Evolutionary conservation across 2,888 invertebrate species (phyloP).

Genomic region (Ormyrus labotus): DNA sequence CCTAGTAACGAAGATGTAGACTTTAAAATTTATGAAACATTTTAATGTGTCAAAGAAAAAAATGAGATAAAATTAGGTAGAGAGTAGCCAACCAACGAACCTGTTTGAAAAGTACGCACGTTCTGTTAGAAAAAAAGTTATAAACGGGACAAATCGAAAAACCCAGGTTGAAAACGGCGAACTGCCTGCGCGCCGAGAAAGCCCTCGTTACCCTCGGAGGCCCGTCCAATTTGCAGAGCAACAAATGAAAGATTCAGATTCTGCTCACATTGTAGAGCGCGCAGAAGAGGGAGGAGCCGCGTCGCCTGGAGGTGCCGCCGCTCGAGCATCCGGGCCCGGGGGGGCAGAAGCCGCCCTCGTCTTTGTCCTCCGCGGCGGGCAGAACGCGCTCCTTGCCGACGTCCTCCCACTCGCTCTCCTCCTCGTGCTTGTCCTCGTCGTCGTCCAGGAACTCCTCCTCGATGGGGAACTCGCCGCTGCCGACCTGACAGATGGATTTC

Average conservation of each 20-base stretch:
- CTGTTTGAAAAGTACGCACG: too few species aligned
- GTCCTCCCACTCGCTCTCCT: slow-evolving; percentile 54
- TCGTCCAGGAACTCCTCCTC: slow-evolving; percentile 81
- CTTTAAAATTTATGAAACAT: too few species aligned
- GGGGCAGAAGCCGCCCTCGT: slow-evolving; percentile 64
- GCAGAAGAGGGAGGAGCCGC: slow-evolving; percentile 79
- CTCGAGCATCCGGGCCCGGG: slow-evolving; percentile 40
- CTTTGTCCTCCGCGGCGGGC: slow-evolving; percentile 57
- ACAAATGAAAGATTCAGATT: not conserved
- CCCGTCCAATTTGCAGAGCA: not conserved
- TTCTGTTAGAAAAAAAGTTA: too few species aligned
- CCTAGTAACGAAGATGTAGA: too few species aligned
- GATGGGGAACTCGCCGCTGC: slow-evolving; percentile 87
- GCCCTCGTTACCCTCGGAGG: too few species aligned
- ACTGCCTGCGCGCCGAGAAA: too few species aligned
- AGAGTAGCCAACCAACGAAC: too few species aligned
- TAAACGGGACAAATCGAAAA: too few species aligned
- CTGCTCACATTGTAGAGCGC: slow-evolving; percentile 81
- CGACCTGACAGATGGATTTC: slow-evolving; percentile 77
- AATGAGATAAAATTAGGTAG: too few species aligned
- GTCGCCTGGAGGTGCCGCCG: slow-evolving; percentile 73
- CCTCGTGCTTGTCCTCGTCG: slow-evolving; percentile 17
- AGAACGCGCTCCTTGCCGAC: not conserved
- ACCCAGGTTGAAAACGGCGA: too few species aligned
- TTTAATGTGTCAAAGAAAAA: too few species aligned